Conservation (phyloP, 2,797 vertebrate species). For the Coluber constrictor region DNA sequence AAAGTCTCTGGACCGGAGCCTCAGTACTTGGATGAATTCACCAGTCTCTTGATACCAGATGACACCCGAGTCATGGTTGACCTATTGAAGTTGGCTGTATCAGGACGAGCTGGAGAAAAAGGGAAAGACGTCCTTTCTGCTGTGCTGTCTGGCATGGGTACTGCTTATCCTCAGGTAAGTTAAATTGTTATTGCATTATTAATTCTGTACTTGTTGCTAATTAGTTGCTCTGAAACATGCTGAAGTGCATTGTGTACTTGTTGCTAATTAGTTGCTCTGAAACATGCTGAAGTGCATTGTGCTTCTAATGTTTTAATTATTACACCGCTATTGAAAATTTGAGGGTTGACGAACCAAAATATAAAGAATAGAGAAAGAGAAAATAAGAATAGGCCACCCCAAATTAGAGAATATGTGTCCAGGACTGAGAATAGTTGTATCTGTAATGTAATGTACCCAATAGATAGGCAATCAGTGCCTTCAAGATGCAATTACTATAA, state of each 20-base stretch:
- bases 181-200: not conserved
- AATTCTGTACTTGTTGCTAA: not conserved
- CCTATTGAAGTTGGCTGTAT: slow-evolving; percentile 92
- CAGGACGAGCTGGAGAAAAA: slow-evolving; percentile 88
- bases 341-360: not conserved
- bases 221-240: not conserved
- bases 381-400: not conserved
- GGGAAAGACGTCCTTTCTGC: slow-evolving; percentile 93
- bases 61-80: slow-evolving; percentile 96
- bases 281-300: not conserved
- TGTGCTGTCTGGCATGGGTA: slow-evolving; percentile 95
- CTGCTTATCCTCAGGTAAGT: slow-evolving; percentile 92
- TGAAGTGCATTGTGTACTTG: not conserved
- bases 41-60: slow-evolving; percentile 88
- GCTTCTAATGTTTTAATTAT: not conserved
- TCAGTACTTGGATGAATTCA: slow-evolving; percentile 95
- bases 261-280: not conserved
- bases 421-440: not conserved
- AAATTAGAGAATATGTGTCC: not conserved
- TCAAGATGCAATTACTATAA: not conserved
- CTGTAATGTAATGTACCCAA: not conserved
- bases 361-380: not conserved
- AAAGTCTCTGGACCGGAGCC: slow-evolving; percentile 90
- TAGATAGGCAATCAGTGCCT: not conserved
- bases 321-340: not conserved